phyloP scores from a whole-genome alignment of 2,888 invertebrate genomes.

The Spilosoma lubricipeda region DNA sequence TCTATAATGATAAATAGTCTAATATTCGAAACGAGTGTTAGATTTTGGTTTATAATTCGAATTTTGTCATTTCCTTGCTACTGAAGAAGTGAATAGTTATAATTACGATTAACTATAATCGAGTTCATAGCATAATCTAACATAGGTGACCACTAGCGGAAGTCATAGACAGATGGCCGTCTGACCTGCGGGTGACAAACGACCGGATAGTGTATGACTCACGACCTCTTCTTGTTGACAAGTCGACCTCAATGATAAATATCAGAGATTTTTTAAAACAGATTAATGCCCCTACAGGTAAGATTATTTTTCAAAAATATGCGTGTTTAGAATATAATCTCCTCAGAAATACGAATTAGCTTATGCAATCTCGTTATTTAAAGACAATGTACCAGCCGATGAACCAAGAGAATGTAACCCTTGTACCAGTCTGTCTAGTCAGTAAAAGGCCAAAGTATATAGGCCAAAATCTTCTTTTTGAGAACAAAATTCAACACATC shows the following conservation, averaged over 20 bases:
- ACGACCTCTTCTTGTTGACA: conserved; percentile 36
- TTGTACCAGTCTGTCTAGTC: too few relatives aligned
- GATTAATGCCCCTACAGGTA: background rate
- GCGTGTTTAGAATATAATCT: background rate
- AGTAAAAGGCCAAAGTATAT: too few relatives aligned
- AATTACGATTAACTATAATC: background rate
- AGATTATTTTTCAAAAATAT: background rate
- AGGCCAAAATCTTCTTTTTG: too few relatives aligned
- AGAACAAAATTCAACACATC: too few relatives aligned
- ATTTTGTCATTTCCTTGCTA: background rate
- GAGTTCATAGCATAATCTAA: conserved; percentile 5
- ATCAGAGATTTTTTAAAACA: background rate
- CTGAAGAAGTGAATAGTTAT: background rate
- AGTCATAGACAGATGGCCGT: conserved; percentile 47
- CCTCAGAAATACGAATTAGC: background rate
- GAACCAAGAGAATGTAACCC: too few relatives aligned
- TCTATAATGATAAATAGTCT: too few relatives aligned
- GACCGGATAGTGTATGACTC: conserved; percentile 38
- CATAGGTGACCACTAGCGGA: conserved; percentile 25
- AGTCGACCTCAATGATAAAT: conserved; percentile 10
- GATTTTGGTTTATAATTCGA: background rate
- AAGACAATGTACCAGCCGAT: background rate
- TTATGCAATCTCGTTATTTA: background rate
- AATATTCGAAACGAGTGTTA: too few relatives aligned
- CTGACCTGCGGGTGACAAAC: conserved; percentile 36